Base-by-base conservation (phyloP, 2,888 invertebrate genomes). In the Caenorhabditis wallacei region DNA sequence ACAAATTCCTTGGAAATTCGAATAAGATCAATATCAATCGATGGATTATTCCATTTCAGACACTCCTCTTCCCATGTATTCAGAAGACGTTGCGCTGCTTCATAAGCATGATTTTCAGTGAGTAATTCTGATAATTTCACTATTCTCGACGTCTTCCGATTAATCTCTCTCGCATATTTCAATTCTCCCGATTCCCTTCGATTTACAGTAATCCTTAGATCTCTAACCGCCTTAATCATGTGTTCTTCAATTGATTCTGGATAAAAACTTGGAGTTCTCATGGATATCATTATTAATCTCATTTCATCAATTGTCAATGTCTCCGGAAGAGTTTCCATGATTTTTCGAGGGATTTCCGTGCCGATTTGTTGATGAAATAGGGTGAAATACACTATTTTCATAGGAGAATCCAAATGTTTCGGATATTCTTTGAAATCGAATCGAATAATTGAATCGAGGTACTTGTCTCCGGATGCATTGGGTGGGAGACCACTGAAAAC, bases 31-130 rank as follows among this genome's bases (percentile, higher is more conserved):
- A 70, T 20, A 26, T 81, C 81, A 2, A 76, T 56, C 1, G 30
- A 26, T 24, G 51, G 22, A n/a, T 46, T 24, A 3, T 20, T 53
- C 74, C 80, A 80, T 13, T 24, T 20, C 8, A 48, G 24, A 54
- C 74, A 81, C 56, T 75, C 81, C 2, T 81, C 53, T 3, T 64
- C 37, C 81, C 81, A 81, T 10, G 64, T 20, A 10, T 43, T 40
- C 43, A 81, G 30, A 30, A 81, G 13, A 7, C 24, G 18, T 0
- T n/a, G 26, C 1, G 81, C 81, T 1, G 81, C 81, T 8, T 54
- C 66, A 18, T 40, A 51, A 1, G 79, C 79, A 1, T 64, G 26
- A 43, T 72, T 63, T 35, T 72, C 61, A 5, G 35, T 30, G 24
- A 68, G 61, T 0, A 80, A 26, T 16, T 54, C 59, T 0, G 59